These are phyloP conservation scores for Drosophila malerkotliana DNA, from an alignment of 1,140 invertebrate species.

Conservation along the genomic window DNA sequence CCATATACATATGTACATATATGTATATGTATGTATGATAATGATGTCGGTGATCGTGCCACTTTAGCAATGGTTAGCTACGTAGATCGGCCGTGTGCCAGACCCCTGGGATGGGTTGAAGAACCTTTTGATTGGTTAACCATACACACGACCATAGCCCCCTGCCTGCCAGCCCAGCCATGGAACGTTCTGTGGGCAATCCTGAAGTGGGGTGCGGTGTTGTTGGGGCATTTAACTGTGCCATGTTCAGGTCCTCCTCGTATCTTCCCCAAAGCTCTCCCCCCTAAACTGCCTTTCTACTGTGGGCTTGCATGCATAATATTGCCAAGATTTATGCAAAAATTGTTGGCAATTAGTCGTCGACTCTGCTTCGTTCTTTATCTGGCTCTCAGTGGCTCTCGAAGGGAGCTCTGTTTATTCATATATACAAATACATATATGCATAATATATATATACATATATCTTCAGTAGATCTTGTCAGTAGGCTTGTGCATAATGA, in stretches of 20 bases:
- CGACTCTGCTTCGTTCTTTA: conserved; percentile 37
- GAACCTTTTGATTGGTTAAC: conserved; percentile 80
- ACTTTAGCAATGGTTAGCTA: conserved; percentile 78
- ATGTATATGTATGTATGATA: conserved; percentile 69
- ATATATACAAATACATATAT: conserved; percentile 9
- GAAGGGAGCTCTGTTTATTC: conserved; percentile 19
- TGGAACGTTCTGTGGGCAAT: conserved; percentile 68
- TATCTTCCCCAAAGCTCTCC: background rate
- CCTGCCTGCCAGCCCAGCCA: conserved; percentile 1
- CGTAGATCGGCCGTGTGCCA: conserved; percentile 43
- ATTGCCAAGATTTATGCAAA: conserved; percentile 79
- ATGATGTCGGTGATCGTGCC: conserved; percentile 81
- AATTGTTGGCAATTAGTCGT: conserved; percentile 82
- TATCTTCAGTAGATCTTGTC: conserved; percentile 17
- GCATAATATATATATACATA: conserved; percentile 12
- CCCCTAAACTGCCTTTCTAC: background rate
- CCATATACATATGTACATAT: conserved; percentile 22
- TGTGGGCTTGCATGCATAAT: conserved; percentile 69
- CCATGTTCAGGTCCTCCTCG: conserved; percentile 52
- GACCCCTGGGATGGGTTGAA: conserved; percentile 61
- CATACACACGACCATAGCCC: conserved; percentile 48
- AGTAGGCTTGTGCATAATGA: conserved; percentile 68
- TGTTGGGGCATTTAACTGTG: conserved; percentile 63
- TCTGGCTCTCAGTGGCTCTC: conserved; percentile 15
- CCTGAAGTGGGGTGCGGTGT: conserved; percentile 74